Conservation (phyloP, 2,797 vertebrate species). For the Catharus ustulatus region DNA sequence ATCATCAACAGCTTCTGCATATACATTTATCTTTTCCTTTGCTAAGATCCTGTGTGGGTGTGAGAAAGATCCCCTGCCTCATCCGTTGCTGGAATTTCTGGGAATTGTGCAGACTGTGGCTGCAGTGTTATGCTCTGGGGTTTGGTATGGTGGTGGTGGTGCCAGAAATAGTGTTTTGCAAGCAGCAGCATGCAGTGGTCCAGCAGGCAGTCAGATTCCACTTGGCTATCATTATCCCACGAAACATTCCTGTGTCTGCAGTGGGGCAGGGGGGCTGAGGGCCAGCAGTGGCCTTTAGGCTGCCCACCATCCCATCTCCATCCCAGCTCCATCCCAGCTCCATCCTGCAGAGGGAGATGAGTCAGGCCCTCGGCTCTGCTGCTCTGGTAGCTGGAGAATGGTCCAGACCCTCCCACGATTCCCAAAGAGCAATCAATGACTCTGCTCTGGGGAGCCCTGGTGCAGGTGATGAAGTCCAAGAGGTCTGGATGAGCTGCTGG, state of each 20-base stretch:
- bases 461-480: neutral
- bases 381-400: accelerated
- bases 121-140: neutral
- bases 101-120: neutral
- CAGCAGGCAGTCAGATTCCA: neutral
- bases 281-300: neutral
- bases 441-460: neutral
- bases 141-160: neutral
- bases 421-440: neutral
- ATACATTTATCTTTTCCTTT: neutral
- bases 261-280: accelerated
- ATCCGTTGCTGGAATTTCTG: constrained; percentile 18
- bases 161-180: constrained; percentile 43
- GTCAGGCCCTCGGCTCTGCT: accelerated
- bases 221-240: neutral
- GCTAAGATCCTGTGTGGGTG: neutral
- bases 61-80: neutral
- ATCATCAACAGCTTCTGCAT: neutral
- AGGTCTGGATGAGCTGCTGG: neutral
- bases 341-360: neutral
- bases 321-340: neutral
- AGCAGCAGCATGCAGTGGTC: neutral
- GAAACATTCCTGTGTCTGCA: constrained; percentile 15
- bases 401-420: neutral
- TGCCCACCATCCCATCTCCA: neutral